Conservation (phyloP, 2,113 vertebrate species). For the Lates calcarifer region DNA sequence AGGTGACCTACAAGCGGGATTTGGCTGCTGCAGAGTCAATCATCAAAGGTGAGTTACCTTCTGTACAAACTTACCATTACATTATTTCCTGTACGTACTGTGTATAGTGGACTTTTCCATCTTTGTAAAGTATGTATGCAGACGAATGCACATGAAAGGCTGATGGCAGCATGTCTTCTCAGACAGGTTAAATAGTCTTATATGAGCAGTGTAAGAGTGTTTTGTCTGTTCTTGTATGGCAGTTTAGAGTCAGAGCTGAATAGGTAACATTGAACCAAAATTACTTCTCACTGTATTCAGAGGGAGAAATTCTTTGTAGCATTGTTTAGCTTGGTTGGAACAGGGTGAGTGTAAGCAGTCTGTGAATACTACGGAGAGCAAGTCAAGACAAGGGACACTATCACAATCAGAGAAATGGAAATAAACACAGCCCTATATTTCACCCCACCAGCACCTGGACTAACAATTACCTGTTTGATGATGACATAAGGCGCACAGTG, state of each 20-base stretch:
- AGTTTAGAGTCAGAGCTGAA: constrained; percentile 45
- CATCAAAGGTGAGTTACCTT: constrained; percentile 92
- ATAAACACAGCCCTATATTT: constrained; percentile 60
- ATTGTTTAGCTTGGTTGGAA: constrained; percentile 62
- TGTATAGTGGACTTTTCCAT: not conserved
- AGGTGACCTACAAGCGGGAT: constrained; percentile 98
- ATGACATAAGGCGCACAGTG: constrained; percentile 53
- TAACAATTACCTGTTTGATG: constrained; percentile 71
- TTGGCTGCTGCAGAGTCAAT: constrained; percentile 94
- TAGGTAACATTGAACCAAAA: constrained; percentile 35
- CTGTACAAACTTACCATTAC: constrained; percentile 30
- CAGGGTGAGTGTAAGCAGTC: constrained; percentile 55
- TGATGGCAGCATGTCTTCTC: constrained; percentile 3
- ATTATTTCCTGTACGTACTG: constrained; percentile 11
- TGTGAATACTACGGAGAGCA: constrained; percentile 67
- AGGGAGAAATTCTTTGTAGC: constrained; percentile 44
- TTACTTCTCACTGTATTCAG: constrained; percentile 21
- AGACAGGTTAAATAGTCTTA: constrained; percentile 32
- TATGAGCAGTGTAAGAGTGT: not conserved
- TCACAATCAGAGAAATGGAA: constrained; percentile 64
- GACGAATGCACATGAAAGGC: constrained; percentile 19
- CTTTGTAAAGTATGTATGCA: not conserved
- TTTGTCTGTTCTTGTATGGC: constrained; percentile 69
- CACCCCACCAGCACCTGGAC: constrained; percentile 67
- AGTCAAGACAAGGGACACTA: constrained; percentile 69